Percentiles rank a stretch among this genome's conserved stretches.
phyloP scores from a whole-genome alignment of 1,140 invertebrate genomes.

The Drosophila albomicans region DNA sequence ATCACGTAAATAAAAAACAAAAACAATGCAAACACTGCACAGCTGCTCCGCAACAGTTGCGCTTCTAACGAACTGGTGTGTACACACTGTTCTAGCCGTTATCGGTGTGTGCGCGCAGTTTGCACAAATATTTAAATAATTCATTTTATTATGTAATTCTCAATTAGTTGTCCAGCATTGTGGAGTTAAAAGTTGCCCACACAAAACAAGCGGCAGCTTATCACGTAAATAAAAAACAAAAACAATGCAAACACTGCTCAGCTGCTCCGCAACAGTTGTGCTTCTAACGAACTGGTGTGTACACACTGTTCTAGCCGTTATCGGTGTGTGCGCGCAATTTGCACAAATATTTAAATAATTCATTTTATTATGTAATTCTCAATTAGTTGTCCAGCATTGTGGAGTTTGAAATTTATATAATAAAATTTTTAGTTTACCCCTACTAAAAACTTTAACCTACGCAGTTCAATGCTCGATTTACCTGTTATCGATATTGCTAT shows the following conservation, averaged over 20 bases:
- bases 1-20: conserved; percentile 20
- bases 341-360: no score
- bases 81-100: conserved; percentile 13
- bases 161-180: no score
- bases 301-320: conserved; percentile 12
- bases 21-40: conserved; percentile 1
- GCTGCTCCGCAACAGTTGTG: conserved; percentile 32
- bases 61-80: not conserved
- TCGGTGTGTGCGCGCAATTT: no score
- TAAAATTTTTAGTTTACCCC: no score
- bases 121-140: no score
- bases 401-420: no score
- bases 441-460: no score
- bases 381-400: no score
- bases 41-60: conserved; percentile 32
- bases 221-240: conserved; percentile 16
- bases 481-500: conserved; percentile 21
- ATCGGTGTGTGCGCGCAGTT: no score
- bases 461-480: no score
- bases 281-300: not conserved
- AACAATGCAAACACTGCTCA: conserved; percentile 3
- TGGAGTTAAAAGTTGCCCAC: not conserved
- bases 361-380: no score
- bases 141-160: no score
- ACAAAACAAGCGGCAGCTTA: conserved; percentile 5